A percentile compares a stretch with the other conserved stretches of the same genome.
These are phyloP conservation scores for Yasuhikotakia modesta DNA, from an alignment of 2,797 vertebrate genomes.

Conservation along the genomic window DNA sequence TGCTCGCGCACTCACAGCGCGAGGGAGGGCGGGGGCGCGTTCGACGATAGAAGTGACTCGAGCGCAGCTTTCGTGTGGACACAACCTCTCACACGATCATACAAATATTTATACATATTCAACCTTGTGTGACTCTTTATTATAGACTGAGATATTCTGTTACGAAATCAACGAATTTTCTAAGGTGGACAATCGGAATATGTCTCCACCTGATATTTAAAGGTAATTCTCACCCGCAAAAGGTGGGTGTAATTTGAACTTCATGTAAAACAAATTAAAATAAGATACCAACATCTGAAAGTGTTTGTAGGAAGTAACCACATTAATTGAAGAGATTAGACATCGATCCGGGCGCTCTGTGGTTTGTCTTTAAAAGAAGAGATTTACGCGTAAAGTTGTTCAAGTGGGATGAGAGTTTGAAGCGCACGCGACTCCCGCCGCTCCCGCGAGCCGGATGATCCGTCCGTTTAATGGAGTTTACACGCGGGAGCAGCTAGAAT, in stretches of 20 bases:
- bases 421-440: slow-evolving; percentile 67
- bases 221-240: slow-evolving; percentile 34
- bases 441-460: slow-evolving; percentile 71
- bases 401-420: slow-evolving; percentile 69
- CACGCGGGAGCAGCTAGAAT: slow-evolving; percentile 84
- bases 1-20: neutral
- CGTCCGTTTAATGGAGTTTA: slow-evolving; percentile 76
- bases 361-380: neutral
- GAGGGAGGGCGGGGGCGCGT: slow-evolving; percentile 3
- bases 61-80: slow-evolving; percentile 53
- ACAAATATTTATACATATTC: neutral
- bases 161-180: neutral
- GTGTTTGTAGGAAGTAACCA: neutral
- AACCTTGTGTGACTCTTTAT: neutral
- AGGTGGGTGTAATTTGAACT: slow-evolving; percentile 8
- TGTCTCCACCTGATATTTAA: slow-evolving; percentile 40
- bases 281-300: neutral
- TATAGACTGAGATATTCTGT: neutral
- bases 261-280: too few relatives aligned
- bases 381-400: slow-evolving; percentile 25
- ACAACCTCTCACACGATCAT: slow-evolving; percentile 20
- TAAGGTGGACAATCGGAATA: neutral
- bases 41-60: slow-evolving; percentile 15
- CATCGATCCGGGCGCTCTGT: neutral
- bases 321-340: neutral